These are phyloP conservation scores for Merluccius polli DNA, from an alignment of 2,797 vertebrate genomes.

Conservation along the genomic window DNA sequence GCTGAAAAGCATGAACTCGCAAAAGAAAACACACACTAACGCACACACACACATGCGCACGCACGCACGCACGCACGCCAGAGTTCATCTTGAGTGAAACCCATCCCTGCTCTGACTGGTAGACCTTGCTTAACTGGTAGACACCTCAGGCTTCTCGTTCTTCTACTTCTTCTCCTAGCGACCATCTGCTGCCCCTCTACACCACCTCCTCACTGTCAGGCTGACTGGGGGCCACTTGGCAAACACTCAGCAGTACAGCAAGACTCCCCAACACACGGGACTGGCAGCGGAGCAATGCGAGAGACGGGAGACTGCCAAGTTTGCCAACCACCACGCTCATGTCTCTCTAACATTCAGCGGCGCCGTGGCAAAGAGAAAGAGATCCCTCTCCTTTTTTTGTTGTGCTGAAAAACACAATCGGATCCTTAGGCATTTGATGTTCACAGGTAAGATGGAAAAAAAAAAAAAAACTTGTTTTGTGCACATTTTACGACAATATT, in stretches of 20 bases:
- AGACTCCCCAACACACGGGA: slow-evolving; percentile 54
- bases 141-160: slow-evolving; percentile 54
- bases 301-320: slow-evolving; percentile 51
- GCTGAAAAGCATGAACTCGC: not conserved
- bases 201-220: slow-evolving; percentile 60
- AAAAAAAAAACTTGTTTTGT: not conserved
- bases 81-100: slow-evolving; percentile 53
- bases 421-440: too few relatives aligned
- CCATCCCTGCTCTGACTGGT: slow-evolving; percentile 43
- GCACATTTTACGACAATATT: slow-evolving; percentile 38
- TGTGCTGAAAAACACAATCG: slow-evolving; percentile 11
- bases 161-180: slow-evolving; percentile 29
- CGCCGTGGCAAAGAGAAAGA: slow-evolving; percentile 41
- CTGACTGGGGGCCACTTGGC: slow-evolving; percentile 69
- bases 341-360: slow-evolving; percentile 4
- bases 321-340: slow-evolving; percentile 37
- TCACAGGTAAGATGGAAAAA: too few relatives aligned
- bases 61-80: slow-evolving; percentile 7
- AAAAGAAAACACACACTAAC: slow-evolving; percentile 9
- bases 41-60: slow-evolving; percentile 12
- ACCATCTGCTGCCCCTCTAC: slow-evolving; percentile 59
- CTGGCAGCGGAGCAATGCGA: slow-evolving; percentile 53
- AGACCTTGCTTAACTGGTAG: slow-evolving; percentile 61
- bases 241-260: slow-evolving; percentile 56
- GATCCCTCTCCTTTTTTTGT: too few relatives aligned